Base-by-base conservation (phyloP, 2,797 vertebrate species). In the Novumbra hubbsi region DNA sequence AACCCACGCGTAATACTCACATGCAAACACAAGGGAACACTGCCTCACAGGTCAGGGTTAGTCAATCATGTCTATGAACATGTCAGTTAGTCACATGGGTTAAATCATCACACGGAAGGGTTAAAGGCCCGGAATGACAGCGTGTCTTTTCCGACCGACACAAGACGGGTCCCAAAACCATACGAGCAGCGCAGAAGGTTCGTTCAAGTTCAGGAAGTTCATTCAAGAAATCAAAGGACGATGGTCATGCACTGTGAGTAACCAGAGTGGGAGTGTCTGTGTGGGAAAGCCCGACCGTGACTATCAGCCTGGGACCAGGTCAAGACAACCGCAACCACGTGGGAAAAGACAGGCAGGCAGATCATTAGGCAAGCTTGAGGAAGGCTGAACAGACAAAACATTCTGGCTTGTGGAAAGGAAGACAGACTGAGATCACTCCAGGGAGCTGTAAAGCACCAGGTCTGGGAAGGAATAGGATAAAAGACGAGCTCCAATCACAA, bases 361-460 rank as follows among this genome's bases (percentile, higher is more conserved):
- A 28, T 24, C 28, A 21, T 11, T 15, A 49, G 19, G 21, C 19
- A 69, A 0, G 41, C 38, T 45, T 8, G 21, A n/a, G 38, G 67
- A 68, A n/a, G 21, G 67, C 65, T 67, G 65, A 67, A 19, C 41
- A 66, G 41, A 66, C 41, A 78, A 30, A 32, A 77, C 17, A 64
- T 45, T 62, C 80, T 80, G 78, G 28, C 5, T 52, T 73, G 75
- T 5, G 73, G 68, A 70, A 45, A 32, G 48, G 49, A 27, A 27
- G 68, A 55, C 41, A 76, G 48, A 21, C 63, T 24, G 27, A 17
- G 16, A 11, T 57, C 55, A 64, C 16, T 64, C 28, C 27, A 17
- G 16, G 62, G 62, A 64, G 28, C 28, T 16, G 28, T 52, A 73
- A 71, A 70, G 78, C 48, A 71, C 76, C 69, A 73, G 78, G 78